phyloP scores from a whole-genome alignment of 2,888 invertebrate genomes.

The Polydrusus pterygomalis region DNA sequence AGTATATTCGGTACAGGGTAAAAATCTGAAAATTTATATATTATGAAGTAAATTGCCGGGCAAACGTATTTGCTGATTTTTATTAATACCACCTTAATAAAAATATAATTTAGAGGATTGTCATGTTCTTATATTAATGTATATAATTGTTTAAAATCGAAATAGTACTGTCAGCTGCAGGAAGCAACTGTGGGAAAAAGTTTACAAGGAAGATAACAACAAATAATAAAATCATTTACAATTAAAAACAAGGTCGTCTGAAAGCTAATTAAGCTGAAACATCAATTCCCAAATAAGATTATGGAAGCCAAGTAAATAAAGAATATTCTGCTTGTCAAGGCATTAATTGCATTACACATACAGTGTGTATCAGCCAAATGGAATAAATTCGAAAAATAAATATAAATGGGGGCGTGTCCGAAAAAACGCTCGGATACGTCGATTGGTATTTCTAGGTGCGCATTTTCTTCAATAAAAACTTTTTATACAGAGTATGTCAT shows the following conservation, averaged over 20 bases:
- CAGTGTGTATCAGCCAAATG: too few relatives aligned
- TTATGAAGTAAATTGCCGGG: too few relatives aligned
- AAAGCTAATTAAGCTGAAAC: slow-evolving; percentile 12
- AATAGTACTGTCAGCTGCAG: background rate
- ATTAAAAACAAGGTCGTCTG: background rate
- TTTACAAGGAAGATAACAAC: background rate
- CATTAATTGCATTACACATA: background rate
- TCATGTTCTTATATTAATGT: background rate
- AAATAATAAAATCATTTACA: background rate
- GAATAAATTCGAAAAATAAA: too few relatives aligned
- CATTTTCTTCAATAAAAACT: too few relatives aligned
- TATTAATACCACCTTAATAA: too few relatives aligned
- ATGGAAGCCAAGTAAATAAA: background rate
- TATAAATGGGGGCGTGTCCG: too few relatives aligned
- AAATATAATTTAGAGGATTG: background rate
- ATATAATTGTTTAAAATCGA: background rate
- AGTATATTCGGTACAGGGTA: too few relatives aligned
- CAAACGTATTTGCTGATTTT: too few relatives aligned
- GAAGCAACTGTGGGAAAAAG: slow-evolving; percentile 15
- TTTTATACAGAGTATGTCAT: too few relatives aligned
- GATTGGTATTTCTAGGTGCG: too few relatives aligned
- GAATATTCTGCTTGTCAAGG: background rate
- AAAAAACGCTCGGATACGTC: too few relatives aligned
- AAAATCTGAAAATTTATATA: too few relatives aligned
- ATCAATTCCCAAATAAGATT: slow-evolving; percentile 2